Percentiles rank a stretch among this genome's conserved stretches.
phyloP scores from a whole-genome alignment of 1,140 invertebrate genomes.

The Sarcophaga peregrina region DNA sequence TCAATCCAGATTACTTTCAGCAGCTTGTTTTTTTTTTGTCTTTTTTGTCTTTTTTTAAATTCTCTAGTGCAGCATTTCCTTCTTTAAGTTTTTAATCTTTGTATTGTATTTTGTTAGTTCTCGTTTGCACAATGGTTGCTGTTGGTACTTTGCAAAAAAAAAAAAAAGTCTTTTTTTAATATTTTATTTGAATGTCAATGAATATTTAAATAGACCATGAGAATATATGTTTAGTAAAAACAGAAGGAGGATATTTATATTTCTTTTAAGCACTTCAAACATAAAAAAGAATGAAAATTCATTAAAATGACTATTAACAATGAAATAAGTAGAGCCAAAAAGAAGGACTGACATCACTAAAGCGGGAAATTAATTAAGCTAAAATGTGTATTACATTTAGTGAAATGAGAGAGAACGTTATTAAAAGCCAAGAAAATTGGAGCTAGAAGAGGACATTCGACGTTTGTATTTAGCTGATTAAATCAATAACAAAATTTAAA shows the following conservation, averaged over 20 bases:
- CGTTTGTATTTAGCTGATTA: too few relatives aligned
- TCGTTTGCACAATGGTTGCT: background rate
- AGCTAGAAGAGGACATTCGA: too few relatives aligned
- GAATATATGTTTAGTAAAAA: slow-evolving; percentile 6
- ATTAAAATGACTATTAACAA: slow-evolving; percentile 16
- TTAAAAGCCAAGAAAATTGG: too few relatives aligned
- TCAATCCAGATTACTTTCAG: too few relatives aligned
- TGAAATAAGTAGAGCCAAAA: background rate
- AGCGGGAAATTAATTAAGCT: too few relatives aligned
- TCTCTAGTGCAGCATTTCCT: background rate
- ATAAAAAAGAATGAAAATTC: slow-evolving; percentile 1
- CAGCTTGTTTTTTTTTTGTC: background rate
- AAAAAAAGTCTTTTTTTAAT: background rate
- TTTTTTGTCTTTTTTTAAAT: background rate
- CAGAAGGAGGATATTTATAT: background rate
- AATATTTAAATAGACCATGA: slow-evolving; percentile 38
- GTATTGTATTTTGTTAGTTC: background rate
- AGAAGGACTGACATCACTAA: background rate
- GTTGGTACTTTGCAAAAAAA: background rate
- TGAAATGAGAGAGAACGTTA: too few relatives aligned
- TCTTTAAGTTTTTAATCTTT: background rate
- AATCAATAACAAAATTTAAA: too few relatives aligned
- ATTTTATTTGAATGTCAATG: slow-evolving; percentile 32
- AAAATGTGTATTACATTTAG: too few relatives aligned
- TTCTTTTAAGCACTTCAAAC: background rate